These are phyloP conservation scores for Cossypha polioptera DNA, from an alignment of 2,797 vertebrate species.

Conservation along the genomic window DNA sequence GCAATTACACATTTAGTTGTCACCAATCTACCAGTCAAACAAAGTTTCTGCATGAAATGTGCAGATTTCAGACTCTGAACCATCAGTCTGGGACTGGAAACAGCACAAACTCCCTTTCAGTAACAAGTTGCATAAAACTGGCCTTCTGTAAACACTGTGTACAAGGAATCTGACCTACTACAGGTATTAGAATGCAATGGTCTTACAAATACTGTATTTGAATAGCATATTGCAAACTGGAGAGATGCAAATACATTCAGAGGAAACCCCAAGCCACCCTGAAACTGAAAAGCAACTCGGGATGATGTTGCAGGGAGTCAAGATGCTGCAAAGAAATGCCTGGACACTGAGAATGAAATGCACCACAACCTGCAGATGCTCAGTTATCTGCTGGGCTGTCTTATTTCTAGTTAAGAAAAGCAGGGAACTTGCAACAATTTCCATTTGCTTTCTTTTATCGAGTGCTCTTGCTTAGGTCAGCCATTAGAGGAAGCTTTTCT, in stretches of 20 bases:
- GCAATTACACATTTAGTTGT: background rate
- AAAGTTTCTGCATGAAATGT: background rate
- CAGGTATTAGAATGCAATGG: background rate
- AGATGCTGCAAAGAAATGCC: background rate
- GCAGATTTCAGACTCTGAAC: conserved; percentile 28
- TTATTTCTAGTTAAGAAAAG: background rate
- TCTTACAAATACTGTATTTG: background rate
- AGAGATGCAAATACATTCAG: conserved; percentile 37
- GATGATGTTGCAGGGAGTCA: background rate
- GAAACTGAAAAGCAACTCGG: background rate
- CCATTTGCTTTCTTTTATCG: background rate
- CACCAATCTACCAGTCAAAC: conserved; percentile 2
- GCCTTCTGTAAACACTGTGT: conserved; percentile 55
- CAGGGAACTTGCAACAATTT: background rate
- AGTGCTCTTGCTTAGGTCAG: background rate
- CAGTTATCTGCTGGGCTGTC: background rate
- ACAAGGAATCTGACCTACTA: background rate
- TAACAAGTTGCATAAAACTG: background rate
- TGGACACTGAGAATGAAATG: background rate
- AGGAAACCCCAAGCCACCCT: background rate
- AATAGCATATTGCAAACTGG: background rate
- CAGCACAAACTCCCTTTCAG: background rate
- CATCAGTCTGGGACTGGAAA: background rate
- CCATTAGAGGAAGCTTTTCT: background rate
- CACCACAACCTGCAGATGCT: background rate